These are phyloP conservation scores for Eupithecia centaureata DNA, from an alignment of 2,888 invertebrate species.

Conservation along the genomic window DNA sequence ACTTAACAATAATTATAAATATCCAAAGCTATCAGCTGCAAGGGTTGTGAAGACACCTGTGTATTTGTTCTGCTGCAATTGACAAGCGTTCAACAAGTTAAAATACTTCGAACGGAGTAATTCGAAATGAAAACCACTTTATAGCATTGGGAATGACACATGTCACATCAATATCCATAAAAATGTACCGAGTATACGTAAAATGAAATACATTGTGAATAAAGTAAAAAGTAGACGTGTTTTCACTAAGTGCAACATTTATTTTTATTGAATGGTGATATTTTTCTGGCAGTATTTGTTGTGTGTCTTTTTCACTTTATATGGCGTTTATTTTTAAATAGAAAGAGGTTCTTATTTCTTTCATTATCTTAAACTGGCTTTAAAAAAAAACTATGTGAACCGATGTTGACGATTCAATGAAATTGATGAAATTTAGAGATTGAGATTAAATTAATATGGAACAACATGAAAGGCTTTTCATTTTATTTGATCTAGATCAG, in stretches of 20 bases:
- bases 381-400: no score
- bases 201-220: conserved; percentile 1
- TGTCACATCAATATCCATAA: conserved; percentile 19
- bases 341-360: no score
- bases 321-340: no score
- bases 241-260: background rate
- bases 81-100: conserved; percentile 22
- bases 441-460: no score
- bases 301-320: no score
- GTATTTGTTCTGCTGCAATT: conserved; percentile 13
- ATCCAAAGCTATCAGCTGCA: background rate
- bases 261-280: background rate
- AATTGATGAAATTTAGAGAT: no score
- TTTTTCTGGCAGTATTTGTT: background rate
- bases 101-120: conserved; percentile 16
- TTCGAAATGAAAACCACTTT: conserved; percentile 24
- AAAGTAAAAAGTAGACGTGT: background rate
- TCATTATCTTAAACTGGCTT: no score
- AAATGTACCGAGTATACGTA: background rate
- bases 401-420: no score
- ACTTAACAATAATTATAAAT: background rate
- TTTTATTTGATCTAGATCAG: no score
- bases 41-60: no score
- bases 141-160: conserved; percentile 17
- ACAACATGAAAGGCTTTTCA: no score